Base-by-base conservation (phyloP, 1,140 invertebrate genomes). In the Sinella curviseta region DNA sequence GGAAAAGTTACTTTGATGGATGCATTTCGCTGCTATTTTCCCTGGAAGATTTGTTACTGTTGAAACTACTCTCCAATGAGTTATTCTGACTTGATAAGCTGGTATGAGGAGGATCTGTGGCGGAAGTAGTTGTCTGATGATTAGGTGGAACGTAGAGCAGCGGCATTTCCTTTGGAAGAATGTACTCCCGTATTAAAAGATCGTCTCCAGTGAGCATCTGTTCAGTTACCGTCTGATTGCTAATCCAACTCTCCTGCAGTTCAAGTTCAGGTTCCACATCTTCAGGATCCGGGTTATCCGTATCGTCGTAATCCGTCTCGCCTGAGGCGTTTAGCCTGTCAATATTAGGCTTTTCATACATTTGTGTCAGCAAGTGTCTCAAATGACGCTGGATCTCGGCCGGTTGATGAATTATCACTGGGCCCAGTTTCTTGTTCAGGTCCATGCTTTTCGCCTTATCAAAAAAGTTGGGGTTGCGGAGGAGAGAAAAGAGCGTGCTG, bases 291-390 rank as follows among this genome's bases (percentile, higher is more conserved):
- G 65, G 34, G 2, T 77, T 8, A 80, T 83, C 80, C 26, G 80
- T 80, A 34, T 83, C 83, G 73, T 84, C 81, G 35, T 84, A 84
- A 28, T 84, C 78, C 17, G 82, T 74, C 65, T 84, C 83, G 0
- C 81, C 79, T 0, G 78, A 77, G 0, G 81, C 55, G 1, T 74
- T 34, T 0, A 78, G 76, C 30, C 31, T 70, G n/a, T 70, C 65
- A 34, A 80, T 79, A 57, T 33, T 60, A 1, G 75, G 79, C 48
- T 74, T 67, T 0, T 74, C 33, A 28, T 78, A 48, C 2, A 84
- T 31, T 1, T 82, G 36, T 4, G 74, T 36, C 8, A 82, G 31
- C 2, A 84, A 36, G 33, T 82, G 77, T 17, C 26, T 76, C n/a
- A 84, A 76, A 76, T 82, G 83, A 35, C 35, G 65, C 1, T 48